Base-by-base conservation (phyloP, 2,888 invertebrate genomes). In the Drosophila antonietae region DNA sequence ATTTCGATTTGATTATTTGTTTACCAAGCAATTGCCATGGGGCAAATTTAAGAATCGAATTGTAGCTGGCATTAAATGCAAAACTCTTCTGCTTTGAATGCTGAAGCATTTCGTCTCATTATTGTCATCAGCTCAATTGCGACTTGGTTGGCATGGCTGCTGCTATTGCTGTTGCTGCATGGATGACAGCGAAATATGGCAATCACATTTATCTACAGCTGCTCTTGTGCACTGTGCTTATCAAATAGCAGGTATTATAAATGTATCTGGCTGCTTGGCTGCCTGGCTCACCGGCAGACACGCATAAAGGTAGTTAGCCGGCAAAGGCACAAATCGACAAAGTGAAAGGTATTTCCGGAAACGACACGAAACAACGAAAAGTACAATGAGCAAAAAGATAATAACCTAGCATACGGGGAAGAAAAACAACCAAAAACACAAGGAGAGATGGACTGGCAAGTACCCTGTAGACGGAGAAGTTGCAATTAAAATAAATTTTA, bases 241-340 rank as follows among this genome's bases (percentile, higher is more conserved):
- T 84, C 84, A 81, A 77, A 79, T 75, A 75, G 75, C 75, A 63
- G 70, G 69, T 75, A 59, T 71, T 69, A 85, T 71, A 81, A 79
- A 81, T 83, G 71, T 66, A 66, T 65, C 72, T 69, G 72, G 63
- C 65, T 66, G 43, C 61, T 28, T 51, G 51, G 51, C 18, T 18
- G 1, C 67, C 68, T 68, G 60, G 15, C 61, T 66, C 52, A 61
- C 35, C 5, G 53, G 69, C 68, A 73, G 73, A 78, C 83, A 83
- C 85, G 83, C 85, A 83, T 85, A 83, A 81, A 72, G 75, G 72
- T 81, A 84, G 83, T 83, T 84, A 85, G 77, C 78, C 31, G 67
- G 33, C 60, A 57, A 43, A 58, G 43, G 60, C 58, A 69, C 31
- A 83, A 82, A 72, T 71, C 68, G 67, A 63, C 71, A 68, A 75